Conservation (phyloP, 2,888 invertebrate species). For the Erebia epiphron region DNA sequence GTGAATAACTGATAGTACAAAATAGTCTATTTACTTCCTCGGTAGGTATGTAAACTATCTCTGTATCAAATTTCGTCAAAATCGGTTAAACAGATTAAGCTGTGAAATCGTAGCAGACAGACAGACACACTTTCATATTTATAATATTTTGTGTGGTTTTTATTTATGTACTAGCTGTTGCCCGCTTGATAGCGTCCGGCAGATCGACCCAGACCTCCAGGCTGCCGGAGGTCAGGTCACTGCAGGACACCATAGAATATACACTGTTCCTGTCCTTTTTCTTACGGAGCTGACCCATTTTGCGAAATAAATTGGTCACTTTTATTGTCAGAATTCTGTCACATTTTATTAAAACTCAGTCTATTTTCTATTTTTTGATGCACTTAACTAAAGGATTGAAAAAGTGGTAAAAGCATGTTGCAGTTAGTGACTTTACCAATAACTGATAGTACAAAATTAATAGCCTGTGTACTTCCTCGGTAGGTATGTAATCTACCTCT, state of each 20-base stretch:
- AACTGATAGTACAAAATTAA: not conserved
- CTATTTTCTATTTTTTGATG: slow-evolving; percentile 42
- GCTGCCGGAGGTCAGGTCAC: slow-evolving; percentile 84
- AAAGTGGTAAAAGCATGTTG: not conserved
- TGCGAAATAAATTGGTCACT: slow-evolving; percentile 49
- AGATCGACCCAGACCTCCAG: slow-evolving; percentile 85
- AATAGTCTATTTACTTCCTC: too few species aligned
- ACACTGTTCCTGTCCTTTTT: slow-evolving; percentile 54
- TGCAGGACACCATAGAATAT: slow-evolving; percentile 77
- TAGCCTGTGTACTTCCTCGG: too few species aligned
- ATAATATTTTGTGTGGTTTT: too few species aligned
- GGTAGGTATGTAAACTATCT: too few species aligned
- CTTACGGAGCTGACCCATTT: slow-evolving; percentile 43
- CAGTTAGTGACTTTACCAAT: not conserved
- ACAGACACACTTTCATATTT: too few species aligned
- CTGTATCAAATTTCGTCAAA: too few species aligned
- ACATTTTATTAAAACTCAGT: slow-evolving; percentile 5
- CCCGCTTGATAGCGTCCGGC: slow-evolving; percentile 83
- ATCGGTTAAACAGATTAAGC: too few species aligned
- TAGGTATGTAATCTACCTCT: too few species aligned
- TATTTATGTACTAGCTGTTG: too few species aligned
- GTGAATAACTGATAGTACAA: not conserved
- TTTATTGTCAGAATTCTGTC: not conserved
- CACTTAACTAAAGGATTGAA: not conserved
- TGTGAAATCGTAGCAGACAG: too few species aligned